Evolutionary conservation across 2,113 vertebrate genomes (phyloP).

Genomic region (Garra rufa): DNA sequence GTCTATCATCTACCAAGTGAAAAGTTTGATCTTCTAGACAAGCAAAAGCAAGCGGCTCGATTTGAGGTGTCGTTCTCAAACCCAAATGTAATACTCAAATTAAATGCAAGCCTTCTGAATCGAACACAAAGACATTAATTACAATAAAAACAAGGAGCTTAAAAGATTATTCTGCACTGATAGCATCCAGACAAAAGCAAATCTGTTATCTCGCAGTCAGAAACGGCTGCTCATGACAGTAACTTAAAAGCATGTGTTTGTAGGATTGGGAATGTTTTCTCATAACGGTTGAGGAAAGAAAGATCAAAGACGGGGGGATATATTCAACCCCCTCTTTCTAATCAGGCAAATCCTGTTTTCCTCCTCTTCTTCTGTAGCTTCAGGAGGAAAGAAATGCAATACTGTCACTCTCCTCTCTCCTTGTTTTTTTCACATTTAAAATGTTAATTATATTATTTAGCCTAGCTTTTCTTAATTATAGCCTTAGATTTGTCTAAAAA

Average conservation of each 20-base stretch:
- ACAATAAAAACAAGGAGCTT: conserved; percentile 76
- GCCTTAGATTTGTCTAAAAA: background rate
- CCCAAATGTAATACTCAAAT: background rate
- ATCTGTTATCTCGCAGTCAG: conserved; percentile 63
- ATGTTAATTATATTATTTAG: background rate
- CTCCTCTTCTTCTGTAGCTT: conserved; percentile 14
- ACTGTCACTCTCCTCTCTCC: conserved; percentile 34
- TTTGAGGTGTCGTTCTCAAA: background rate
- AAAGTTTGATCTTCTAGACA: background rate
- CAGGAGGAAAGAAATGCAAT: conserved; percentile 19
- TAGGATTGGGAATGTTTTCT: background rate
- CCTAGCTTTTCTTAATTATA: background rate
- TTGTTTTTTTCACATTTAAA: too few relatives aligned
- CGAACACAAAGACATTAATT: conserved; percentile 65
- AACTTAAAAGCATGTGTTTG: conserved; percentile 11
- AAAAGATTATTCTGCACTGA: conserved; percentile 71
- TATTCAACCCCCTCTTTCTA: conserved; percentile 20
- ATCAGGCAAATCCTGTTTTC: conserved; percentile 44
- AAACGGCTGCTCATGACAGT: conserved; percentile 59
- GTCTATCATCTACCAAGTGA: background rate
- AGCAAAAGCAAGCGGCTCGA: background rate
- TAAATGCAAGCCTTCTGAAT: background rate
- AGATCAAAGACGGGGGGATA: conserved; percentile 31
- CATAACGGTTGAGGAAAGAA: conserved; percentile 15
- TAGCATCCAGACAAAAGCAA: conserved; percentile 61